A percentile compares a stretch with the other conserved stretches of the same genome.
Evolutionary conservation across 2,888 invertebrate genomes (phyloP).

Genomic region (Strigamia transsilvanica): DNA sequence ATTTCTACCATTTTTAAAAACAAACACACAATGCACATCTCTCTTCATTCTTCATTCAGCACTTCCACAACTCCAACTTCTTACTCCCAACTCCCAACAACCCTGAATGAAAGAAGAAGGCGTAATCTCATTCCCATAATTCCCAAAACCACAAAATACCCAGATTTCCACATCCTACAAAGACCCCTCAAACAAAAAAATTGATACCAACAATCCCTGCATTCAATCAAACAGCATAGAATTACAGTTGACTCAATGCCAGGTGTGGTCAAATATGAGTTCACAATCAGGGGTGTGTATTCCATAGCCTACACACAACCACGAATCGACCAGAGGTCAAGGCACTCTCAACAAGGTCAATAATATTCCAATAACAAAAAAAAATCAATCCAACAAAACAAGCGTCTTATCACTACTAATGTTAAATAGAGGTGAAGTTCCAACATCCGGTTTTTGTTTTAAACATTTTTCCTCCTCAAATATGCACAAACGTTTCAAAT

Average conservation of each 20-base stretch:
- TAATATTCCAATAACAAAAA: not conserved
- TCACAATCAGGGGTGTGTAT: not conserved
- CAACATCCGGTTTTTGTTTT: not conserved
- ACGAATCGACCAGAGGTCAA: not conserved
- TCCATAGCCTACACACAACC: not conserved
- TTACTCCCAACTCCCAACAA: too few species aligned
- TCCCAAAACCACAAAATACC: too few species aligned
- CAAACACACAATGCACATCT: too few species aligned
- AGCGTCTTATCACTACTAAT: not conserved
- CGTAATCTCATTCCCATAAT: too few species aligned
- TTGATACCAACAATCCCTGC: not conserved
- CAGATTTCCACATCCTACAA: too few species aligned
- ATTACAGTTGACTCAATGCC: constrained; percentile 1
- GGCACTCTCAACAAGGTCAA: not conserved
- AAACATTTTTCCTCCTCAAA: not conserved
- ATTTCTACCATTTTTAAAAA: too few species aligned
- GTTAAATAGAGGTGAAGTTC: not conserved
- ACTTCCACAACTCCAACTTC: too few species aligned
- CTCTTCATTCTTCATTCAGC: too few species aligned
- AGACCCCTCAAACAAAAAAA: too few species aligned
- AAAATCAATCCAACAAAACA: not conserved
- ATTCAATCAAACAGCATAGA: not conserved
- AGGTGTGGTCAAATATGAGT: not conserved
- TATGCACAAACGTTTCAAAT: not conserved
- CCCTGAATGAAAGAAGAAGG: too few species aligned